phyloP scores from a whole-genome alignment of 2,888 invertebrate species.

The Drosophila recens region DNA sequence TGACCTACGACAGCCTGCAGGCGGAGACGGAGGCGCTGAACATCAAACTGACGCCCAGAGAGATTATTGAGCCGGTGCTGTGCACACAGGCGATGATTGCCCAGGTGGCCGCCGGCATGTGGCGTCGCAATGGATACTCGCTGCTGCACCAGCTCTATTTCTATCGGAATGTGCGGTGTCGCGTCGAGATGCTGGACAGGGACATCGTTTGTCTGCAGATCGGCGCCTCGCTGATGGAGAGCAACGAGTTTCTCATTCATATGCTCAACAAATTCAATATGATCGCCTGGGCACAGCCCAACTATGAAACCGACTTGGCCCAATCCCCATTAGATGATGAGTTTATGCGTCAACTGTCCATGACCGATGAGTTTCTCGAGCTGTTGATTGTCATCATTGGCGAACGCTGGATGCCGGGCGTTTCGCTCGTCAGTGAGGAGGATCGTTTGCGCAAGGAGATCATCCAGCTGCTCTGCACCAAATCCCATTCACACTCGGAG shows the following conservation, averaged over 20 bases:
- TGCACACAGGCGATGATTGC: conserved; percentile 94
- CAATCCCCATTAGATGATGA: conserved; percentile 94
- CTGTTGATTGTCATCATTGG: conserved; percentile 92
- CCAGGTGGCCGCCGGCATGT: conserved; percentile 95
- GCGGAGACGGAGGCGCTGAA: conserved; percentile 72
- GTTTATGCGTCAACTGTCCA: conserved; percentile 92
- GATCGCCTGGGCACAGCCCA: conserved; percentile 90
- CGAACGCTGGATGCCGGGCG: conserved; percentile 90
- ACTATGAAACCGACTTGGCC: conserved; percentile 83
- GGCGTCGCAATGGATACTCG: conserved; percentile 99
- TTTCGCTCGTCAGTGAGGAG: conserved; percentile 91
- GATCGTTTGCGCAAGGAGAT: conserved; percentile 97
- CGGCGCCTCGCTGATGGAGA: conserved; percentile 93
- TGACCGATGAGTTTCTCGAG: conserved; percentile 96
- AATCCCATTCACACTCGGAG: conserved; percentile 97
- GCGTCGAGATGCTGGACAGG: conserved; percentile 97
- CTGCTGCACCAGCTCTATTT: conserved; percentile 98
- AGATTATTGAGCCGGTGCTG: conserved; percentile 96
- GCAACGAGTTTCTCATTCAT: conserved; percentile 97
- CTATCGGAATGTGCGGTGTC: conserved; percentile 97
- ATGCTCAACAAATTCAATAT: conserved; percentile 96
- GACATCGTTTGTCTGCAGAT: conserved; percentile 95
- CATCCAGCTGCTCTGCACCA: conserved; percentile 97
- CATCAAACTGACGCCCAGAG: conserved; percentile 90
- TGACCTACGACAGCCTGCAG: conserved; percentile 90